phyloP scores from a whole-genome alignment of 2,888 invertebrate species.

The Eremobia ochroleuca region DNA sequence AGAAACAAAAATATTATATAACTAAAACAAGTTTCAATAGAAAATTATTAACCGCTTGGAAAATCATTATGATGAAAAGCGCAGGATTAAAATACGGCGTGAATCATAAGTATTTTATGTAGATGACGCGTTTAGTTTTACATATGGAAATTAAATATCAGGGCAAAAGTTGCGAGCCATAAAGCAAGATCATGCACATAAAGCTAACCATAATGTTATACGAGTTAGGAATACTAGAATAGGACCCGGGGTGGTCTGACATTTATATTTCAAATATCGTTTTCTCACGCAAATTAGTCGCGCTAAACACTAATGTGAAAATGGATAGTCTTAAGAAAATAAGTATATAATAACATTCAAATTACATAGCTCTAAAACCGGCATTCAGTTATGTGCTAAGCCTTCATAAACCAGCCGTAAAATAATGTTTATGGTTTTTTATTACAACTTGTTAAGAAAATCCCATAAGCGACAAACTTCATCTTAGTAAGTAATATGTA shows the following conservation, averaged over 20 bases:
- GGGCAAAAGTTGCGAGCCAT: conserved; percentile 8
- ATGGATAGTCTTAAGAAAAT: conserved; percentile 40
- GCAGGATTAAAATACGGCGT: not conserved
- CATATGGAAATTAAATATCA: conserved; percentile 16
- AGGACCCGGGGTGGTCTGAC: conserved; percentile 44
- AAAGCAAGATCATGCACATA: conserved; percentile 19
- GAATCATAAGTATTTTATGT: conserved; percentile 4
- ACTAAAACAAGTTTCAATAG: too few relatives aligned
- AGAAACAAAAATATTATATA: too few relatives aligned
- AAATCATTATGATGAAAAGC: not conserved
- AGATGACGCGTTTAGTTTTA: conserved; percentile 10
- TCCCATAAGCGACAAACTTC: not conserved
- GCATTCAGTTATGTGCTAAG: conserved; percentile 5
- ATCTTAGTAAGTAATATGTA: conserved; percentile 7
- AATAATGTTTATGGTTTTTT: conserved; percentile 34
- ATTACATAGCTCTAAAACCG: conserved; percentile 16
- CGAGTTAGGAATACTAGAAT: not conserved
- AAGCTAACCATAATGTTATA: conserved; percentile 15
- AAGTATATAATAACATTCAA: conserved; percentile 30
- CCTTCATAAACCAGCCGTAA: conserved; percentile 33
- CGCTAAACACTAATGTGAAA: conserved; percentile 6
- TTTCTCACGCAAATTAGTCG: conserved; percentile 46
- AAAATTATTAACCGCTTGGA: not conserved
- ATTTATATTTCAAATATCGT: conserved; percentile 14
- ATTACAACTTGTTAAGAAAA: conserved; percentile 29